These are phyloP conservation scores for Polypedilum pembai DNA, from an alignment of 1,140 invertebrate genomes.

Conservation along the genomic window DNA sequence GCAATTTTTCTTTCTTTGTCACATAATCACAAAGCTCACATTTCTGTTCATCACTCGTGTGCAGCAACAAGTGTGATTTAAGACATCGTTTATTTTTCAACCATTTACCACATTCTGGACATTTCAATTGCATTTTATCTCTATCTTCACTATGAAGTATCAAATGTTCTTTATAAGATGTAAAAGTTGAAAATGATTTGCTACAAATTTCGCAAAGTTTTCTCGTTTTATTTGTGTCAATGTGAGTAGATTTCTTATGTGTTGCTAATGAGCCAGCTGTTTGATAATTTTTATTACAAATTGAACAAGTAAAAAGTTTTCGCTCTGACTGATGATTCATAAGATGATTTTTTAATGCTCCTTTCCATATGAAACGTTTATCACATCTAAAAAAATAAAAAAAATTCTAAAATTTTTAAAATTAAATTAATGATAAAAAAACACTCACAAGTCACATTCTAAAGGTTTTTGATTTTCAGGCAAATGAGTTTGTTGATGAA, in stretches of 20 bases:
- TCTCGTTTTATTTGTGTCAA: not conserved
- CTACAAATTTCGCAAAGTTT: constrained; percentile 28
- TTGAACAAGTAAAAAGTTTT: constrained; percentile 20
- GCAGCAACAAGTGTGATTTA: constrained; percentile 29
- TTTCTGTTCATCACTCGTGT: not conserved
- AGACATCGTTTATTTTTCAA: constrained; percentile 27
- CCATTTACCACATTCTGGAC: constrained; percentile 29
- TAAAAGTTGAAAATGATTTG: constrained; percentile 28
- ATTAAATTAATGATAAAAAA: too few species aligned
- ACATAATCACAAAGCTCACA: constrained; percentile 28
- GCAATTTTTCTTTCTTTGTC: constrained; percentile 28
- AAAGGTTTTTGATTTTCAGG: constrained; percentile 29
- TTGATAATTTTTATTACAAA: constrained; percentile 25
- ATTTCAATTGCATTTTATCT: constrained; percentile 29
- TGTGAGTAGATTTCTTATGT: constrained; percentile 26
- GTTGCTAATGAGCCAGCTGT: constrained; percentile 28
- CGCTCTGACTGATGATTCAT: constrained; percentile 28
- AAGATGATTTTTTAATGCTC: constrained; percentile 22
- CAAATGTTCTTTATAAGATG: constrained; percentile 27
- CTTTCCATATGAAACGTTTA: constrained; percentile 28
- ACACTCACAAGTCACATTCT: constrained; percentile 1
- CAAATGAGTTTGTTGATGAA: constrained; percentile 30
- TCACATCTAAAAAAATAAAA: not conserved
- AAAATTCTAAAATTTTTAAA: too few species aligned
- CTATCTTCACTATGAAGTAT: not conserved